A percentile compares a stretch with the other conserved stretches of the same genome.
Evolutionary conservation across 1,140 invertebrate genomes (phyloP).

Genomic region (Ylistrum balloti): DNA sequence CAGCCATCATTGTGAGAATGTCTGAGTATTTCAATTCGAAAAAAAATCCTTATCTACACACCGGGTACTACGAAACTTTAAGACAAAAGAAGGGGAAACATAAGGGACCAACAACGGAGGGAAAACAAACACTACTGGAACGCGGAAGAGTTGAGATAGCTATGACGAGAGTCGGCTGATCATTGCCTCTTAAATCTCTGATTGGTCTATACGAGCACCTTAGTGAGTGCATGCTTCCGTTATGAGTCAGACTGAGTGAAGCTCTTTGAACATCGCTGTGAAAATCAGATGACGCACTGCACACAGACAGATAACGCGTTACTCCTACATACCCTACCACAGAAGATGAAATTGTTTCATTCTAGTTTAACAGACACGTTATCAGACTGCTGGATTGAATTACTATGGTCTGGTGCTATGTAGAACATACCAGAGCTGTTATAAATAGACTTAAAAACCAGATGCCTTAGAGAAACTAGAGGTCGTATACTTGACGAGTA

Average conservation of each 20-base stretch:
- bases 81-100: not conserved
- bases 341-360: not conserved
- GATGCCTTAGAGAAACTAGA: not conserved
- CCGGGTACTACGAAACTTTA: not conserved
- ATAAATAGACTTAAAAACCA: not conserved
- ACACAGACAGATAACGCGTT: conserved; percentile 21
- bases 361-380: not conserved
- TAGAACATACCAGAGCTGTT: not conserved
- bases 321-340: not conserved
- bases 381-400: conserved; percentile 24
- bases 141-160: conserved; percentile 5
- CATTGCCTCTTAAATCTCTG: conserved; percentile 32
- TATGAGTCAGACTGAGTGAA: conserved; percentile 49
- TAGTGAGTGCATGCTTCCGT: conserved; percentile 53
- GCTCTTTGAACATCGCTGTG: conserved; percentile 13
- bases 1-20: conserved; percentile 55
- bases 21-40: conserved; percentile 42
- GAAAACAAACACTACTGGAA: not conserved
- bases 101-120: not conserved
- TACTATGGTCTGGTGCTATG: not conserved
- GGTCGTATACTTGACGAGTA: not conserved
- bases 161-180: not conserved
- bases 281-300: conserved; percentile 27
- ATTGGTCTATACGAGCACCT: conserved; percentile 42
- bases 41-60: not conserved